Base-by-base conservation (phyloP, 2,113 vertebrate genomes). In the Tangachromis dhanisi region DNA sequence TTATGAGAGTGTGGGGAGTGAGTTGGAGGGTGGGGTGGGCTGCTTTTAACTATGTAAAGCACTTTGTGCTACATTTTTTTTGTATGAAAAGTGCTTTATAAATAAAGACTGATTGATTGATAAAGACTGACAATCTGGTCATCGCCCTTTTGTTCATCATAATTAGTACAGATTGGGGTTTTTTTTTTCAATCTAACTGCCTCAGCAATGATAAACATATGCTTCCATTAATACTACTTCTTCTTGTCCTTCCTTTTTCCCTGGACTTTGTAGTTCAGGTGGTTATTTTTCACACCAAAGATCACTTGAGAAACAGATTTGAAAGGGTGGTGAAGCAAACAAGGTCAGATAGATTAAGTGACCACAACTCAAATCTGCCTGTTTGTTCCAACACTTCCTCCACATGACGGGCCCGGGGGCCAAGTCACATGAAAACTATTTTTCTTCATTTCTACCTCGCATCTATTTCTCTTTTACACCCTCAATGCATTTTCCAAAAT, bases 271-370 rank as follows among this genome's bases (percentile, higher is more conserved):
- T 45, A 24, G 16, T 29, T 19, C 16, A 47, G 45, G 6, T 9
- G 31, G 38, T 19, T 10, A 1, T 63, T 16, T 51, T 24, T 19
- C 3, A 57, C 49, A 31, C 55, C 86, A 19, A 9, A 59, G 57
- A 83, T 35, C 47, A 54, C 35, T 71, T 84, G 49, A 45, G 21
- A 83, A 86, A 86, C 81, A 12, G 49, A 33, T 83, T 59, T 10
- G 53, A 85, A 85, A 86, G 76, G 31, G 81, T 21, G 84, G 54
- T 86, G 91, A 91, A 91, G 93, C 90, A 68, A 92, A 92, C 89
- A 76, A 90, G 92, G 88, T 91, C 93, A 86, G 85, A 89, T 17
- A 59, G 79, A 88, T 38, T 26, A 68, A 85, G 11, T 85, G 84
- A 89, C 71, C 86, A 33, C n/a, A 76, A 59, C 17, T 16, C 55